These are phyloP conservation scores for Triops longicaudatus DNA, from an alignment of 1,140 invertebrate genomes.

Conservation along the genomic window DNA sequence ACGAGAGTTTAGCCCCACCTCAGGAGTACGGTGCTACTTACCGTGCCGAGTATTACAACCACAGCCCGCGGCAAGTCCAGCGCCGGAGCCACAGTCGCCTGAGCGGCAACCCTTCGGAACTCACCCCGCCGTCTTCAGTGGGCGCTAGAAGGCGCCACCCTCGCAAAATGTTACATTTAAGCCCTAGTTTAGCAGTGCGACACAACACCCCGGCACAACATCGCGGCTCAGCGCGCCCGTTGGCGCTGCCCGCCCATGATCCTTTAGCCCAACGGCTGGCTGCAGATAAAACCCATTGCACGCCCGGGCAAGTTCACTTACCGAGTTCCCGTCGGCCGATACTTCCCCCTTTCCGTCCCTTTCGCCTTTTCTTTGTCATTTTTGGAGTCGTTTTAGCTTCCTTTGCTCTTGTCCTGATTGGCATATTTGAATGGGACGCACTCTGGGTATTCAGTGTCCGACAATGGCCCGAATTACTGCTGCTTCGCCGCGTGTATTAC, in stretches of 20 bases:
- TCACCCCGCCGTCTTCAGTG: not conserved
- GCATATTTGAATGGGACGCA: conserved; percentile 47
- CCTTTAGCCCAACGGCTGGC: conserved; percentile 25
- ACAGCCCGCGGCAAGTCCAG: not conserved
- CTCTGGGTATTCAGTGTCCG: conserved; percentile 51
- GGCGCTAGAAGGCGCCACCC: not conserved
- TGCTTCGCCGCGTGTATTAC: conserved; percentile 69
- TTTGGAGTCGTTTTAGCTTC: conserved; percentile 50
- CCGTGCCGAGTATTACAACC: conserved; percentile 18
- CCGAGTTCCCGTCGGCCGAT: not conserved
- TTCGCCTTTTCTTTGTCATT: conserved; percentile 62
- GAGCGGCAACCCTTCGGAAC: conserved; percentile 24
- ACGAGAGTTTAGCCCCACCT: not conserved
- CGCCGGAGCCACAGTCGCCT: conserved; percentile 26
- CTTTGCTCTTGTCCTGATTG: conserved; percentile 35
- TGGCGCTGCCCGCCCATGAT: conserved; percentile 29
- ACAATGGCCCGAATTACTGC: conserved; percentile 67
- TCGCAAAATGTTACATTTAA: conserved; percentile 3
- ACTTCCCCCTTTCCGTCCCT: conserved; percentile 45
- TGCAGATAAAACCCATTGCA: not conserved
- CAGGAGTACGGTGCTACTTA: conserved; percentile 8
- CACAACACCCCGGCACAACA: conserved; percentile 42
- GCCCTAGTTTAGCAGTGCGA: not conserved
- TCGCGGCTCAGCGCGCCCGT: conserved; percentile 31
- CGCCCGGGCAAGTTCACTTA: not conserved